Evolutionary conservation across 1,140 invertebrate species (phyloP).

Genomic region (Listronotus bonariensis): DNA sequence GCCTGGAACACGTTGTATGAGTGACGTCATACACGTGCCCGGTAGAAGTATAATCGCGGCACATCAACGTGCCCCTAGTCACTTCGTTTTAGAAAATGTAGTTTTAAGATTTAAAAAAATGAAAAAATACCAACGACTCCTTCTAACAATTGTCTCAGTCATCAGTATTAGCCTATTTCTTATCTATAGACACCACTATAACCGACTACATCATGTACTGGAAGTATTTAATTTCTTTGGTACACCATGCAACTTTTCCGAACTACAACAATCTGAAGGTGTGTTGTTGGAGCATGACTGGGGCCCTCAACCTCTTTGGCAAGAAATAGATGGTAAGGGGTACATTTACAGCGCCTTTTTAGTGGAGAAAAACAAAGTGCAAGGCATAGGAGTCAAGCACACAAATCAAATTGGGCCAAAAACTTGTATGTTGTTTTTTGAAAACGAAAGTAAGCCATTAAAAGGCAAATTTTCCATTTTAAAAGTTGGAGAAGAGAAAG

Average conservation of each 20-base stretch:
- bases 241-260: constrained; percentile 59
- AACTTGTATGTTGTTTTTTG: constrained; percentile 61
- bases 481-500: constrained; percentile 51
- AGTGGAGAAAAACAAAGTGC: constrained; percentile 57
- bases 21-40: no score
- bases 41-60: no score
- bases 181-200: constrained; percentile 78
- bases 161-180: constrained; percentile 71
- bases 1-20: no score
- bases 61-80: no score
- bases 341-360: constrained; percentile 63
- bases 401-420: constrained; percentile 56
- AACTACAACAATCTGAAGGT: constrained; percentile 59
- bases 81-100: neutral
- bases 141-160: constrained; percentile 66
- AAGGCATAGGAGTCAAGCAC: constrained; percentile 59
- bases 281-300: constrained; percentile 51
- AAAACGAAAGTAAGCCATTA: constrained; percentile 59
- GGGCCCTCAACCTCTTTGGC: constrained; percentile 50
- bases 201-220: constrained; percentile 72
- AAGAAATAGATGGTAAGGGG: constrained; percentile 56
- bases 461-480: constrained; percentile 59
- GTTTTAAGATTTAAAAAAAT: constrained; percentile 55
- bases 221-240: constrained; percentile 80
- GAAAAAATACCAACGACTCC: constrained; percentile 77